A percentile compares a stretch with the other conserved stretches of the same genome.
Conservation (phyloP, 2,888 invertebrate species). For the Trileptium ribeirensis region DNA sequence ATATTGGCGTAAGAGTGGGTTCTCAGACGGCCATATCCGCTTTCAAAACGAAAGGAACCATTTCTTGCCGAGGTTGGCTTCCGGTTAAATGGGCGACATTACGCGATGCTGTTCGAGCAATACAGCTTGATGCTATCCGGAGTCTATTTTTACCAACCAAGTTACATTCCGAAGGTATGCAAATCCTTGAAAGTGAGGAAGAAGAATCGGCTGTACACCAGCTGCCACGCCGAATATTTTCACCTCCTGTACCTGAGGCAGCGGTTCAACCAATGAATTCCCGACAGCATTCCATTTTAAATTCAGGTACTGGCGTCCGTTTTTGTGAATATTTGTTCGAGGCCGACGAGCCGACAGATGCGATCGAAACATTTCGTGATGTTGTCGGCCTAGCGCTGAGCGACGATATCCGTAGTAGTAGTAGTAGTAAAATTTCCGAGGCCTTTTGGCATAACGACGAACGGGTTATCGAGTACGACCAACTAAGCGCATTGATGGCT, state of each 20-base stretch:
- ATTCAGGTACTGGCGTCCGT: not conserved
- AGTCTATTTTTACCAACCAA: not conserved
- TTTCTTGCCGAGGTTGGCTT: too few species aligned
- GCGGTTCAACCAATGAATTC: not conserved
- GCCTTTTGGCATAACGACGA: too few species aligned
- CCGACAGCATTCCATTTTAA: not conserved
- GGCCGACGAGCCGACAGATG: not conserved
- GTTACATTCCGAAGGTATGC: slow-evolving; percentile 1
- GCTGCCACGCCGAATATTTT: not conserved
- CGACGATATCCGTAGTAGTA: too few species aligned
- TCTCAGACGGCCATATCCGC: too few species aligned
- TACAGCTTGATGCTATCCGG: not conserved
- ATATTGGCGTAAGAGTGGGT: too few species aligned
- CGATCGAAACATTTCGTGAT: not conserved
- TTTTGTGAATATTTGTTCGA: slow-evolving; percentile 11
- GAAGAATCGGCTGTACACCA: not conserved
- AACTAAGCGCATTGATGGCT: too few species aligned
- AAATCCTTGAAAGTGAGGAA: not conserved
- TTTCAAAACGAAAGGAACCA: too few species aligned
- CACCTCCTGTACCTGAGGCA: not conserved
- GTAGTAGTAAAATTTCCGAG: too few species aligned
- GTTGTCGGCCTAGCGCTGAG: slow-evolving; percentile 10
- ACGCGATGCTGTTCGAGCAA: not conserved
- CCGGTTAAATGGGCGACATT: not conserved
- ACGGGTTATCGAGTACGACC: too few species aligned